These are phyloP conservation scores for Rotaria socialis DNA, from an alignment of 2,888 invertebrate species.

Conservation along the genomic window DNA sequence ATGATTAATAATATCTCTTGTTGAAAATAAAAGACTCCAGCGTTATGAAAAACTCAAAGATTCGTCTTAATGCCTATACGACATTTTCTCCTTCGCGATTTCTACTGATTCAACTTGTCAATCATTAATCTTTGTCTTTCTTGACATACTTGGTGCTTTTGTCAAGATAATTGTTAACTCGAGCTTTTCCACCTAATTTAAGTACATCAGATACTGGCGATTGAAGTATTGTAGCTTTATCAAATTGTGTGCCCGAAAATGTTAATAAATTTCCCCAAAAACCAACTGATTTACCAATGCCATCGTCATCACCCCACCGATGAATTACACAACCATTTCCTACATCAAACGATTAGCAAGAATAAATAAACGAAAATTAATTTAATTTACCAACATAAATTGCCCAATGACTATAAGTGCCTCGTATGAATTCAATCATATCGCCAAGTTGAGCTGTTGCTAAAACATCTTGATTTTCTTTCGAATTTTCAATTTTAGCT, in stretches of 20 bases:
- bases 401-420: slow-evolving; percentile 51
- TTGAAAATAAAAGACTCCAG: too few relatives aligned
- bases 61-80: too few relatives aligned
- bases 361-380: neutral
- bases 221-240: slow-evolving; percentile 49
- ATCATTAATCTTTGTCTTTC: neutral
- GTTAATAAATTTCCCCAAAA: slow-evolving; percentile 48
- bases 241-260: slow-evolving; percentile 49
- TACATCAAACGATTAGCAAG: slow-evolving; percentile 19
- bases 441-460: slow-evolving; percentile 49
- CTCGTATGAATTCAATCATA: slow-evolving; percentile 50
- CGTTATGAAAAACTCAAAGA: too few relatives aligned
- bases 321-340: slow-evolving; percentile 49
- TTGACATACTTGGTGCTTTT: slow-evolving; percentile 47
- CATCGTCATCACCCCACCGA: slow-evolving; percentile 50
- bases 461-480: slow-evolving; percentile 48
- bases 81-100: neutral
- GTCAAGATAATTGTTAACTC: slow-evolving; percentile 50
- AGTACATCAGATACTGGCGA: slow-evolving; percentile 49
- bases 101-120: neutral
- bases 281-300: slow-evolving; percentile 48
- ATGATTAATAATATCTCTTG: too few relatives aligned
- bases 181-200: slow-evolving; percentile 47
- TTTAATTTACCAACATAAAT: slow-evolving; percentile 50
- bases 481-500: neutral